Evolutionary conservation across 1,140 invertebrate species (phyloP).

Genomic region (Macrobrachium nipponense): DNA sequence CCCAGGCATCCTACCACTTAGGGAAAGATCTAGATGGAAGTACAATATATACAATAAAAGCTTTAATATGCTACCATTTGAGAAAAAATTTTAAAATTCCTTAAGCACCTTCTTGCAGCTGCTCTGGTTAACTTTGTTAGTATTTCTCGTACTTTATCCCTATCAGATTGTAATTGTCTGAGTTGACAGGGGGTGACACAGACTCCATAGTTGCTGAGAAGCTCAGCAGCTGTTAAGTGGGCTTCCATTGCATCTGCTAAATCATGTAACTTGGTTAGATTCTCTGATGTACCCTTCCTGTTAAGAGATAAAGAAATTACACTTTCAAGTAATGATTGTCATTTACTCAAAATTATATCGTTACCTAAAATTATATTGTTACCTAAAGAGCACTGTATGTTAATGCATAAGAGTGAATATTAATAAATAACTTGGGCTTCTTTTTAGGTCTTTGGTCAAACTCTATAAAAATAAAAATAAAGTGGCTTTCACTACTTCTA

Average conservation of each 20-base stretch:
- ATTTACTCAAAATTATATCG: too few species aligned
- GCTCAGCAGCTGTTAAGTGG: conserved; percentile 71
- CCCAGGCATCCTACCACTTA: neutral
- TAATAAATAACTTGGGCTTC: too few species aligned
- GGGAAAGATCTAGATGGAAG: too few species aligned
- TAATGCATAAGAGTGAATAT: too few species aligned
- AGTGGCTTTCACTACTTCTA: too few species aligned
- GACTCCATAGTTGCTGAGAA: conserved; percentile 71
- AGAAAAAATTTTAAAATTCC: conserved; percentile 23
- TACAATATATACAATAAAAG: too few species aligned
- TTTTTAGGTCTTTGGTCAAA: too few species aligned
- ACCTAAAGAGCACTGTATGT: too few species aligned
- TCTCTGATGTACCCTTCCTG: conserved; percentile 6
- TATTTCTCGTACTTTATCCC: conserved; percentile 69
- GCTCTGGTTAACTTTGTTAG: conserved; percentile 72
- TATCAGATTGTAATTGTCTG: conserved; percentile 69
- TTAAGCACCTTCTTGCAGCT: conserved; percentile 71
- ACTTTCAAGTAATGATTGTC: too few species aligned
- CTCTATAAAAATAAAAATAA: too few species aligned
- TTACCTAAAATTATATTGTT: too few species aligned
- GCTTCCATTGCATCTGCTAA: conserved; percentile 70
- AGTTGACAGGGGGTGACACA: conserved; percentile 70
- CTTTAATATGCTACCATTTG: neutral
- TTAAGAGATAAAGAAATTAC: neutral
- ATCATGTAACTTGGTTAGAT: conserved; percentile 68